Percentiles rank a stretch among this genome's conserved stretches.
phyloP scores from a whole-genome alignment of 2,888 invertebrate species.

The Athrips mouffetella region DNA sequence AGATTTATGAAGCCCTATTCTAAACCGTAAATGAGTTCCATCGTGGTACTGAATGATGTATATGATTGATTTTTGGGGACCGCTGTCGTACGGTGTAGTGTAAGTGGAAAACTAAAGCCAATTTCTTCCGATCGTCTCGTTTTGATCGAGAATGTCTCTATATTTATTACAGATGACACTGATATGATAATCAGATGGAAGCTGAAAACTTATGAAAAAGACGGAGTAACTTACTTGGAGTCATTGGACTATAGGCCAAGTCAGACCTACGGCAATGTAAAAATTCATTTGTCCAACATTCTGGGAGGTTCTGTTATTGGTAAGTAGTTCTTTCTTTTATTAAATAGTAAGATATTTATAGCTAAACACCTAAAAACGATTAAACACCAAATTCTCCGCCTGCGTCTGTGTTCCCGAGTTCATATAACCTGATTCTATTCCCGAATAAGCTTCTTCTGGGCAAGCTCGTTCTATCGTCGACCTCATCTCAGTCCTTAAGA shows the following conservation, averaged over 20 bases:
- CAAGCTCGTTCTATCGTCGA: too few species aligned
- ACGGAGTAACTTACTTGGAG: conserved; percentile 25
- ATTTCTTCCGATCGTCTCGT: too few species aligned
- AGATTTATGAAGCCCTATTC: too few species aligned
- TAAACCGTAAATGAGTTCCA: too few species aligned
- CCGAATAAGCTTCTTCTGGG: too few species aligned
- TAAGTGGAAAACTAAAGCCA: too few species aligned
- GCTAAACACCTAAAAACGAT: not conserved
- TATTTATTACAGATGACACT: conserved; percentile 16
- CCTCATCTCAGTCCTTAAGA: too few species aligned
- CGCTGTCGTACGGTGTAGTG: too few species aligned
- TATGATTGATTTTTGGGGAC: too few species aligned
- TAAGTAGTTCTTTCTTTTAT: conserved; percentile 10
- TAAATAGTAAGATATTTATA: not conserved
- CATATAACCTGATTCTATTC: too few species aligned
- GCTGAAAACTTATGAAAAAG: conserved; percentile 15
- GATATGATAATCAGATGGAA: conserved; percentile 27
- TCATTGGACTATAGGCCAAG: conserved; percentile 24
- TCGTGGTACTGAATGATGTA: too few species aligned
- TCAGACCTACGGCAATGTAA: conserved; percentile 23
- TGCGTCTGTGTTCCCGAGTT: too few species aligned
- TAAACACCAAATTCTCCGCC: not conserved
- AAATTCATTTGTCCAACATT: conserved; percentile 25
- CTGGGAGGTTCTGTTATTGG: conserved; percentile 23
- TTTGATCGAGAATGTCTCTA: not conserved